Percentiles rank a stretch among this genome's conserved stretches.
Evolutionary conservation across 37 sponge, comb jelly and placozoan species (phyloP).

Genomic region (Beroe ovata): DNA sequence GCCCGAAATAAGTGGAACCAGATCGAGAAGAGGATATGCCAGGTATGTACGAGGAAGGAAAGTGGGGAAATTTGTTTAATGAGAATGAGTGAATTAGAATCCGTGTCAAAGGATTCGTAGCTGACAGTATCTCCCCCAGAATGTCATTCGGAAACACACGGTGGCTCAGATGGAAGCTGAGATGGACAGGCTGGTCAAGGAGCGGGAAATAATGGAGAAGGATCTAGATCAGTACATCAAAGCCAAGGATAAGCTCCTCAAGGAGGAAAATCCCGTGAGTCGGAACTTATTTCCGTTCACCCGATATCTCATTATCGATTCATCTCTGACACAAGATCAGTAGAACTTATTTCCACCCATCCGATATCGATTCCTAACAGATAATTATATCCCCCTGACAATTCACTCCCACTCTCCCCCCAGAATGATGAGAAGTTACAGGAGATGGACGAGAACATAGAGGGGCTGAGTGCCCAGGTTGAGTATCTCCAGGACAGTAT

Average conservation of each 20-base stretch:
- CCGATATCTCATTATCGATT: no score
- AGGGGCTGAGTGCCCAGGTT: slow-evolving; percentile 75
- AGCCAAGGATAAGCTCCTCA: slow-evolving; percentile 35
- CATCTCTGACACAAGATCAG: no score
- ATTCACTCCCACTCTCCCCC: no score
- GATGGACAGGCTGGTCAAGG: slow-evolving; percentile 61
- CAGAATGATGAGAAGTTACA: slow-evolving; percentile 67
- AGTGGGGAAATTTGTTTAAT: no score
- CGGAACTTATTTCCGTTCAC: no score
- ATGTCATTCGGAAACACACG: slow-evolving; percentile 42
- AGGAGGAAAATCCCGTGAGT: slow-evolving; percentile 22
- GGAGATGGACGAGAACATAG: slow-evolving; percentile 76
- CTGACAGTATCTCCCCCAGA: neutral
- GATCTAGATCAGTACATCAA: slow-evolving; percentile 50
- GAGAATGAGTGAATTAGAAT: no score
- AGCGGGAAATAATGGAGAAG: slow-evolving; percentile 57
- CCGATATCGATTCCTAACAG: no score
- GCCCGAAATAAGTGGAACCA: slow-evolving; percentile 57
- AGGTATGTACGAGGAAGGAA: neutral
- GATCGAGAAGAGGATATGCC: slow-evolving; percentile 56
- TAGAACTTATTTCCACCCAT: no score
- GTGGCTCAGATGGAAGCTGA: slow-evolving; percentile 65
- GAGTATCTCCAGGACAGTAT: slow-evolving; percentile 83
- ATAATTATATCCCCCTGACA: no score
- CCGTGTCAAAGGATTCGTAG: neutral